These are phyloP conservation scores for Menidia beryllina DNA, from an alignment of 2,113 vertebrate species.

Conservation along the genomic window DNA sequence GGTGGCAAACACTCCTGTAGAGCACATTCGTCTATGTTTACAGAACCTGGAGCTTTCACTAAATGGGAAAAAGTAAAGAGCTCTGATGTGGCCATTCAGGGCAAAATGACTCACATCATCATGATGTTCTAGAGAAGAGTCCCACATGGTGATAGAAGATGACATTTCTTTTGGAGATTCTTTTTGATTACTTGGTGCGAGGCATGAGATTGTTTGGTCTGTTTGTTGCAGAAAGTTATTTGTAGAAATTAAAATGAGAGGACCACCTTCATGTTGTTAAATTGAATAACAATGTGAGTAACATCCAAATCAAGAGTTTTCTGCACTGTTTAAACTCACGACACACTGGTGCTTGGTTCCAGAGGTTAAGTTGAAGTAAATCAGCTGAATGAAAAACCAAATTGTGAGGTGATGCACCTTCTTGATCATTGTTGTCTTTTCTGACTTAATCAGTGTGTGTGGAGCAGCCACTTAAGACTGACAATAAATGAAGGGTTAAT, in stretches of 20 bases:
- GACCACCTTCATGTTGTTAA: neutral
- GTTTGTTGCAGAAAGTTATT: no score
- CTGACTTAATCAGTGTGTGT: conserved; percentile 1
- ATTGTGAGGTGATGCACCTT: no score
- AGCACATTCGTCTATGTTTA: conserved; percentile 75
- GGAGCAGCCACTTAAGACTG: neutral
- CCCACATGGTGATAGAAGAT: conserved; percentile 1
- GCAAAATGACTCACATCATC: conserved; percentile 43
- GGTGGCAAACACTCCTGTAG: conserved; percentile 55
- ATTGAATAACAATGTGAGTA: no score
- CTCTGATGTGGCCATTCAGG: conserved; percentile 35
- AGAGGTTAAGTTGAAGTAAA: neutral
- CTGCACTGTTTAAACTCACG: neutral
- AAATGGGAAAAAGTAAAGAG: conserved; percentile 38
- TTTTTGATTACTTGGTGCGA: conserved; percentile 30
- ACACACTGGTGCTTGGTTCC: neutral
- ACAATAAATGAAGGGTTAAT: conserved; percentile 32
- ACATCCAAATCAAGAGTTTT: no score
- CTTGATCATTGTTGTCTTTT: neutral
- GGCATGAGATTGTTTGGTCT: conserved; percentile 4
- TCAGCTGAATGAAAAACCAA: neutral
- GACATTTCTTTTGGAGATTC: neutral
- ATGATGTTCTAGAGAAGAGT: neutral
- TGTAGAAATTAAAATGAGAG: neutral
- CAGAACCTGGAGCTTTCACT: conserved; percentile 61